Conservation (phyloP, 2,888 invertebrate genomes). For the Eupeodes latifasciatus region DNA sequence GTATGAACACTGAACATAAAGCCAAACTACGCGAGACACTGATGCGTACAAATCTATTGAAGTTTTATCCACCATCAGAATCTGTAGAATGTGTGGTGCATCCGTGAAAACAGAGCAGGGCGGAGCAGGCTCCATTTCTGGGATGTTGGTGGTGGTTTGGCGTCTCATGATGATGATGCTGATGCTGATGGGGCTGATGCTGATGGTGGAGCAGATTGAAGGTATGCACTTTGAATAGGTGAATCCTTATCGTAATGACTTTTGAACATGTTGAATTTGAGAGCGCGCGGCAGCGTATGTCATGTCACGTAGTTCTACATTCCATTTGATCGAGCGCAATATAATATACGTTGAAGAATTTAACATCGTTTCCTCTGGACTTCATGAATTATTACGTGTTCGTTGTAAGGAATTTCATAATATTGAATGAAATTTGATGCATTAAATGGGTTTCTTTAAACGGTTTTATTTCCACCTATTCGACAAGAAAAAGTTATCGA, state of each 20-base stretch:
- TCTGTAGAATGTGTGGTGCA: conserved; percentile 19
- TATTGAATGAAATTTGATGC: conserved; percentile 28
- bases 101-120: not conserved
- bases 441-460: conserved; percentile 12
- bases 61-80: conserved; percentile 27
- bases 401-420: conserved; percentile 37
- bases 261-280: conserved; percentile 35
- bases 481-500: conserved; percentile 27
- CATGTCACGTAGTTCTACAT: conserved; percentile 32
- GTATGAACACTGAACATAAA: not conserved
- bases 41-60: conserved; percentile 46
- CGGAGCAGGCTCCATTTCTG: not conserved
- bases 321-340: conserved; percentile 27
- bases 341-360: conserved; percentile 2
- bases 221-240: conserved; percentile 24
- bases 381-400: conserved; percentile 16
- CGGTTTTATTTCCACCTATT: not conserved
- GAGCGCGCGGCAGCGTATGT: conserved; percentile 1
- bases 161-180: too few species aligned
- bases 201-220: not conserved
- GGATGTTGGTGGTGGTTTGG: not conserved
- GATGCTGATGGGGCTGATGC: not conserved
- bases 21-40: conserved; percentile 42
- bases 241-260: conserved; percentile 37
- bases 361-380: conserved; percentile 10